Base-by-base conservation (phyloP, 2,888 invertebrate species). In the Helobdella robusta region DNA sequence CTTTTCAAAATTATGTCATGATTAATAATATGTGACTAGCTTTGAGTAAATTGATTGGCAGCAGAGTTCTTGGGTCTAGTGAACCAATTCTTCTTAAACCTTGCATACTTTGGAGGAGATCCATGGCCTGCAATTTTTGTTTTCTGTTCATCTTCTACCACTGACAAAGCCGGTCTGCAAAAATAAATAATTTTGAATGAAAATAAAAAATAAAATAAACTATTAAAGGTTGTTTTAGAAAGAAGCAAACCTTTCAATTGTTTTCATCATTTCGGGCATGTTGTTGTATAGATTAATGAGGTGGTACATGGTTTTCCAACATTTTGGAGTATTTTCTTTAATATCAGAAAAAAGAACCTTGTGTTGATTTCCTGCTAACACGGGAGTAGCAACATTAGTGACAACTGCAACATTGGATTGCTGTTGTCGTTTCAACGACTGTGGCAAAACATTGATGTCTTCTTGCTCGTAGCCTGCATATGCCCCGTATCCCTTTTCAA, bases 291-390 rank as follows among this genome's bases (percentile, higher is more conserved):
- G 80, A 75, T 94, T 91, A 65, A 95, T 81, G 68, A 95, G 83
- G 78, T 91, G 87, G 78, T 91, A 92, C 71, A 95, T 87, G 0
- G 91, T 94, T 76, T 89, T 87, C 94, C 94, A 95, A 76, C 94
- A 94, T 73, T 88, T 85, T 15, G 90, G 90, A 2, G 85, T 85
- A 44, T 72, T 75, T 50, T 74, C 78, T 40, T 76, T 76, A 35
- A 79, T 76, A 67, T 78, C 78, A 66, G 79, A 79, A 1, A 77
- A 74, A 56, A 78, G 76, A 8, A 77, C 76, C 65, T 77, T 76
- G 71, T 77, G 77, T n/a, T 56, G 56, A n/a, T n/a, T n/a, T 11
- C 58, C 58, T 4, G 74, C 76, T 18, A 77, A 68, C 0, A 75
- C 75, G 5, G 78, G 78, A 0, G 79, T 79, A 0, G 77, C 76